Evolutionary conservation across 2,888 invertebrate species (phyloP).

Genomic region (Ernsta delagoae): DNA sequence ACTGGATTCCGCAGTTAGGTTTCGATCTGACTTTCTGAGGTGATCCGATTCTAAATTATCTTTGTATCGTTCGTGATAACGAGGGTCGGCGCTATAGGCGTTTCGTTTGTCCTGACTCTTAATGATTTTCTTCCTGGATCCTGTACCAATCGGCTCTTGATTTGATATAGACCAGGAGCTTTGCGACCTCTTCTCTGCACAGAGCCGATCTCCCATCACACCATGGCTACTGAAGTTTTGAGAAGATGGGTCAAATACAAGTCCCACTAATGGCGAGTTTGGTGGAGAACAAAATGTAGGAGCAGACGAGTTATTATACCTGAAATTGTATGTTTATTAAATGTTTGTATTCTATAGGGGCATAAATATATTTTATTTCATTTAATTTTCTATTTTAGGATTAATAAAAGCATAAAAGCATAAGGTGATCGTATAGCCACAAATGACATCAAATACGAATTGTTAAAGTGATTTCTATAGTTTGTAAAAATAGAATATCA

Average conservation of each 20-base stretch:
- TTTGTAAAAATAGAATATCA: no score
- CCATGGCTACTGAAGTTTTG: slow-evolving; percentile 67
- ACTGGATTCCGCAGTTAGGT: slow-evolving; percentile 78
- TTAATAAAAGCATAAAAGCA: no score
- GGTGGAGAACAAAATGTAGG: slow-evolving; percentile 80
- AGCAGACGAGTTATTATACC: slow-evolving; percentile 70
- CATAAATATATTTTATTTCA: no score
- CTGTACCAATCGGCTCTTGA: slow-evolving; percentile 80
- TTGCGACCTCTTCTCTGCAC: slow-evolving; percentile 68
- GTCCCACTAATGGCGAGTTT: slow-evolving; percentile 74
- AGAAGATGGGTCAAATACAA: slow-evolving; percentile 75
- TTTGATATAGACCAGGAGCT: slow-evolving; percentile 70
- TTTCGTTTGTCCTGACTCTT: slow-evolving; percentile 76
- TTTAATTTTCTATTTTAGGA: no score
- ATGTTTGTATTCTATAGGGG: not conserved
- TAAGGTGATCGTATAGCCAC: no score
- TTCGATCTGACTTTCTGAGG: slow-evolving; percentile 65
- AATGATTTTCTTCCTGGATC: slow-evolving; percentile 78
- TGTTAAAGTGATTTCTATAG: no score
- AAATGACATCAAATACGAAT: no score
- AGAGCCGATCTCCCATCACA: slow-evolving; percentile 65
- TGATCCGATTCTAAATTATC: slow-evolving; percentile 67
- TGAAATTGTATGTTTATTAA: slow-evolving; percentile 52
- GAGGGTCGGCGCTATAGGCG: slow-evolving; percentile 63
- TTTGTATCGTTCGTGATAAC: slow-evolving; percentile 73